Base-by-base conservation (phyloP, 2,797 vertebrate genomes). In the Echiichthys vipera region DNA sequence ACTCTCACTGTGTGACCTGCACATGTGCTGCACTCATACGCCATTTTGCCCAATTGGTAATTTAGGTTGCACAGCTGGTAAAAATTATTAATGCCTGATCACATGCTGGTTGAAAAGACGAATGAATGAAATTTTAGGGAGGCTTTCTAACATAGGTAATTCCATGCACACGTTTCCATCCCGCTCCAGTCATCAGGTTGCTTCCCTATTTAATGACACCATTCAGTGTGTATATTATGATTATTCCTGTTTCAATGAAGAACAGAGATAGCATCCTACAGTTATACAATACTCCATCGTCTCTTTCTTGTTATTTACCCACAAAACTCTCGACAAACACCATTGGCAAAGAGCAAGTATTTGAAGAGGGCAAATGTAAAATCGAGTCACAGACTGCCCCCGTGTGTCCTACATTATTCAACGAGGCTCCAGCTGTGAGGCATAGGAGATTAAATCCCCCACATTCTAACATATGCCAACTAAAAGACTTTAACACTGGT, bases 401-500 rank as follows among this genome's bases (percentile, higher is more conserved):
- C 82, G 86, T 89, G 75, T 77, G 82, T 92, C 82, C 88, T 93
- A 86, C 92, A 93, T 94, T 92, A 95, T 94, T 94, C 92, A 94
- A 84, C 85, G 74, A 90, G 85, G 88, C 84, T 91, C 77, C 82
- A 80, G 90, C 92, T 94, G 84, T 89, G 90, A 89, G 91, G 85
- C 91, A 91, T 85, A 71, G 87, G 80, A 91, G 91, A 95, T 94
- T 94, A 94, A 93, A 92, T 91, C 92, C 89, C 83, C 80, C 88
- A 88, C 90, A 89, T 90, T 82, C 69, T 71, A 87, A 84, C 90
- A 90, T 91, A 85, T 91, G 88, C 86, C 87, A 90, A 85, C 91
- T 78, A 84, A 92, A 87, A 91, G 88, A 89, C 82, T 89, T 88
- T 83, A 88, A 81, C 81, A 74, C 76, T 67, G 78, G 80, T 88